Evolutionary conservation across 1,140 invertebrate species (phyloP), one percentile per base, ranked within the genome.

Genomic region (Ditylenchus dipsaci): DNA sequence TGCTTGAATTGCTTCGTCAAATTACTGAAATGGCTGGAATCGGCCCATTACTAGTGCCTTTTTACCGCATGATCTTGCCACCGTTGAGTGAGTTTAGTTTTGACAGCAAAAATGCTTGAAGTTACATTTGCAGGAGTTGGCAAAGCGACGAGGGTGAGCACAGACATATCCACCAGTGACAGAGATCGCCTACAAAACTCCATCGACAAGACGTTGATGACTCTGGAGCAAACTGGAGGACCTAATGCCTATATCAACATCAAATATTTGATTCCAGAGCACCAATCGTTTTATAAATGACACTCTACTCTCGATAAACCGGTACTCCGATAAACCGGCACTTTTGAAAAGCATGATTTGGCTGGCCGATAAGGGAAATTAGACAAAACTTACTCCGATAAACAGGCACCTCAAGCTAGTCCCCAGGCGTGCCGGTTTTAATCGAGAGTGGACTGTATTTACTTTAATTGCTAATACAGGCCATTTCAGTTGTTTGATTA

Each of bases 221-320:
- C n/a, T 63, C 42, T 71, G 3, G 65, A 71, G 59, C 15, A 60
- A 29, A 63, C 29, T 29, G 69, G 69, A 19, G 69, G 66, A 47
- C 67, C 17, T 43, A 57, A 68, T 45, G 67, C 67, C 8, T 64
- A 33, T 38, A 69, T 71, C 11, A 71, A 71, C 47, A 71, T 71
- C n/a, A 71, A 71, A 33, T 71, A 69, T 59, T 47, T 70, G 5
- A 38, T 68, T 21, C 68, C 68, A 42, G 17, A 69, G 45, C 65
- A 65, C 65, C 43, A 45, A 45, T 45, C 49, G 3, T 53, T 53
- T 53, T 26, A 26, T 17, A 53, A 5, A 53, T 53, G 49, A 53
- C n/a, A n/a, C n/a, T n/a, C n/a, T n/a, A n/a, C n/a, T n/a, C n/a
- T n/a, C n/a, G n/a, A n/a, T n/a, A n/a, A n/a, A n/a, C n/a, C n/a